phyloP scores from a whole-genome alignment of 1,140 invertebrate species.

The Aplysia californica region DNA sequence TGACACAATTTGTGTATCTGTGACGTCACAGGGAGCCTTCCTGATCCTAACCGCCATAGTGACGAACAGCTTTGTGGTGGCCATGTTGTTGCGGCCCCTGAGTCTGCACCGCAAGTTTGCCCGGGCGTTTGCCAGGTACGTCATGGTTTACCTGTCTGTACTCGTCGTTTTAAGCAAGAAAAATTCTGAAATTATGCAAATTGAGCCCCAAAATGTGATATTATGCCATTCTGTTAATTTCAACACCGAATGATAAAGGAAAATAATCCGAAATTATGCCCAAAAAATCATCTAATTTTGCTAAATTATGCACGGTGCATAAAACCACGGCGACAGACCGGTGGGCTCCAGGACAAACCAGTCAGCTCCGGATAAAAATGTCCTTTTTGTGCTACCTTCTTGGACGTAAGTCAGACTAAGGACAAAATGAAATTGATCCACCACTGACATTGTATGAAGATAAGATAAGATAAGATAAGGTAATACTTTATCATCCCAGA shows the following conservation, averaged over 20 bases:
- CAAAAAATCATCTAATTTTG: too few species aligned
- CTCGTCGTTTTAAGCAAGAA: too few species aligned
- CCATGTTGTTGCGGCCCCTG: slow-evolving; percentile 12
- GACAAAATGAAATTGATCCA: background rate
- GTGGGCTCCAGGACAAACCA: background rate
- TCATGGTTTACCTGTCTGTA: background rate
- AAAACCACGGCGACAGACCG: background rate
- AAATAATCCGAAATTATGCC: too few species aligned
- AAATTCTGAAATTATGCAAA: too few species aligned
- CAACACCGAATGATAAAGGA: too few species aligned
- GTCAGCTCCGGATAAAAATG: too few species aligned
- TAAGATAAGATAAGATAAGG: background rate
- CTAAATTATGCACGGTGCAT: too few species aligned
- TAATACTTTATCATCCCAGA: too few species aligned
- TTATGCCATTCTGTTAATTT: too few species aligned
- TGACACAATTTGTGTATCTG: too few species aligned
- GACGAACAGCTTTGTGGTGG: background rate
- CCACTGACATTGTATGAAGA: background rate
- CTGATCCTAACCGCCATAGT: background rate
- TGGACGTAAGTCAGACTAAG: background rate
- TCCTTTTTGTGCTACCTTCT: too few species aligned
- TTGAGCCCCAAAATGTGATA: too few species aligned
- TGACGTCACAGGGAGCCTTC: slow-evolving; percentile 1
- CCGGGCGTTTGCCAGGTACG: slow-evolving; percentile 1
- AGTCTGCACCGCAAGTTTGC: slow-evolving; percentile 1